Base-by-base conservation (phyloP, 1,140 invertebrate genomes). In the Alviniconcha marisindica region DNA sequence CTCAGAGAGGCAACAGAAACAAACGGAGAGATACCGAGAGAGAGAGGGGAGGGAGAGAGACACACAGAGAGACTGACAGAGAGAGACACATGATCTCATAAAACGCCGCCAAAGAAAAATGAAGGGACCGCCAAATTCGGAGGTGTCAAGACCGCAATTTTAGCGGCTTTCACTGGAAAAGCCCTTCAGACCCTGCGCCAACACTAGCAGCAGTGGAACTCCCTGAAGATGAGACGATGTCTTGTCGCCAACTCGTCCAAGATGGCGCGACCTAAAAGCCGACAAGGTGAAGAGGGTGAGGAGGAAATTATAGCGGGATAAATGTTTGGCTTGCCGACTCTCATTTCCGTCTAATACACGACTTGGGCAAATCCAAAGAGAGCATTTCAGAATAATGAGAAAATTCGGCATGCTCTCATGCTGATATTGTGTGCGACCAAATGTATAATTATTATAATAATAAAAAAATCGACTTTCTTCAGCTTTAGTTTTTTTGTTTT, bases 341-440 rank as follows among this genome's bases (percentile, higher is more conserved):
- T 33, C 69, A 71, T 71, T 71, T 71, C 69, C 69, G 31, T 31
- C 69, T 2, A 33, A 21, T 40, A 71, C 69, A 40, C 33, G 15
- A 5, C 69, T 5, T 33, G 36, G 15, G 36, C 36, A 40, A 40
- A 40, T 38, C 69, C 69, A 21, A 31, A 33, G 15, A 3, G 69
- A 5, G 69, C 69, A 5, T 71, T 71, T 71, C 69, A 71, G 33
- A 71, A 71, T 71, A 71, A 71, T 71, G 69, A 71, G 69, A 71
- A 71, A 71, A 71, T 38, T 7, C 38, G 69, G 24, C 15, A 3
- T 12, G 69, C 7, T 4, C 40, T 18, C 4, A 21, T 2, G 36
- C 69, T 31, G 0, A 24, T 15, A 28, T 24, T 4, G 69, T 24
- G 69, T 40, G 33, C 36, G 18, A 18, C n/a, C 63, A 66, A 66